These are phyloP conservation scores for Brachyptera risi DNA, from an alignment of 2,888 invertebrate species.

Conservation along the genomic window DNA sequence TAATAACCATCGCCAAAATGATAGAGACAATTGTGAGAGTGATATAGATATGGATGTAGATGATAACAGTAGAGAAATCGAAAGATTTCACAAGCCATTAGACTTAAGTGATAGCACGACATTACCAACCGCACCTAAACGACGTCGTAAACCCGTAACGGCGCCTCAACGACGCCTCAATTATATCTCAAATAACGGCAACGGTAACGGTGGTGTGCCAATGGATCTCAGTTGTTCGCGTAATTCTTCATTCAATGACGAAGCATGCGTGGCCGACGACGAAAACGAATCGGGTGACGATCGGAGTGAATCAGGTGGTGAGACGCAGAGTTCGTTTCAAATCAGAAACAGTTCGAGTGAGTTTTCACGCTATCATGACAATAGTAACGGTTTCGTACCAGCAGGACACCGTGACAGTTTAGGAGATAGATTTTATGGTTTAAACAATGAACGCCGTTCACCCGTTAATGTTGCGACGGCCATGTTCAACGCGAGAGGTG, in stretches of 20 bases:
- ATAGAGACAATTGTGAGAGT: conserved; percentile 37
- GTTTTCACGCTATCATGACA: background rate
- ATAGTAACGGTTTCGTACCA: conserved; percentile 4
- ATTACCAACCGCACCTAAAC: conserved; percentile 37
- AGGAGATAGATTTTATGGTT: background rate
- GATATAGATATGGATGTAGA: conserved; percentile 33
- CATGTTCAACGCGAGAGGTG: conserved; percentile 40
- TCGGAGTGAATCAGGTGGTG: conserved; percentile 3
- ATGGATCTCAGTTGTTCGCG: conserved; percentile 20
- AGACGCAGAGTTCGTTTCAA: conserved; percentile 11
- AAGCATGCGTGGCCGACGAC: conserved; percentile 6
- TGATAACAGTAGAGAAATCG: conserved; percentile 17
- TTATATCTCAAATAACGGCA: conserved; percentile 45
- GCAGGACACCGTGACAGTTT: background rate
- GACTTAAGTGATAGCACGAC: conserved; percentile 28
- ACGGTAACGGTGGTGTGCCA: conserved; percentile 47
- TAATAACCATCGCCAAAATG: conserved; percentile 16
- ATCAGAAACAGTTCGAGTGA: background rate
- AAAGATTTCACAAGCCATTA: conserved; percentile 25
- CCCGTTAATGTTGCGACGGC: conserved; percentile 37
- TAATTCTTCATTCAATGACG: conserved; percentile 10
- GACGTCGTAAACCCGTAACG: conserved; percentile 44
- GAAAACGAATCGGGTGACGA: conserved; percentile 14
- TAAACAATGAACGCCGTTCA: background rate
- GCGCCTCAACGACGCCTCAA: conserved; percentile 42